Base-by-base conservation (phyloP, 2,113 vertebrate species). In the Pelmatolapia mariae region DNA sequence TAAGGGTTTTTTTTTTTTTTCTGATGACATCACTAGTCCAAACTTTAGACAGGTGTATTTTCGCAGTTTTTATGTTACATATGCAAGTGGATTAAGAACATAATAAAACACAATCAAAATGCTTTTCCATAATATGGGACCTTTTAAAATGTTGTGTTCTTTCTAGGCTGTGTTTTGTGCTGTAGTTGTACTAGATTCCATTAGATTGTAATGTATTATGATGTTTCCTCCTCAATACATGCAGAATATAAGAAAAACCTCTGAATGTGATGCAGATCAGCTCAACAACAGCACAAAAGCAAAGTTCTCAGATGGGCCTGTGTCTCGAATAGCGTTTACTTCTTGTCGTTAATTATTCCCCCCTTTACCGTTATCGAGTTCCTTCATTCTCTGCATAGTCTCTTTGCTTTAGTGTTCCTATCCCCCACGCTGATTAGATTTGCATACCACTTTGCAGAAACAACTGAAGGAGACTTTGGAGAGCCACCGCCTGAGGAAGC, bases 381-480 rank as follows among this genome's bases (percentile, higher is more conserved):
- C 40, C 12, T 47, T 73, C 4, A 84, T 78, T 47, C 50, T 78
- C 16, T 52, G 4, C 10, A 8, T 22, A 5, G 22, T 71, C 3
- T 68, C 11, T 53, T 6, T 40, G n/a, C 5, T 57, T 19, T 63
- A 10, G 5, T 53, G 12, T 89, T 86, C 19, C 11, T 61, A 22
- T 78, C 22, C 29, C 24, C 26, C 22, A 5, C 16, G 5, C 43
- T 89, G 63, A 73, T 84, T 88, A 86, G 11, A 73, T 87, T 53
- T 31, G 5, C 24, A 31, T 54, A 3, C 82, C 85, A 18, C 22
- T 73, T 80, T 73, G 47, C 90, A 98, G 97, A 97, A 96, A 87
- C 94, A 95, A 71, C 88, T 97, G 82, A 96, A 95, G 83, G 96
- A 97, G n/a, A 85, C 90, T 13, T 85, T 97, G 91, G 96, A 96